A percentile compares a stretch with the other conserved stretches of the same genome.
Conservation (phyloP, 35 echinoderm and acorn worm genomes). For the Amphiura filiformis region DNA sequence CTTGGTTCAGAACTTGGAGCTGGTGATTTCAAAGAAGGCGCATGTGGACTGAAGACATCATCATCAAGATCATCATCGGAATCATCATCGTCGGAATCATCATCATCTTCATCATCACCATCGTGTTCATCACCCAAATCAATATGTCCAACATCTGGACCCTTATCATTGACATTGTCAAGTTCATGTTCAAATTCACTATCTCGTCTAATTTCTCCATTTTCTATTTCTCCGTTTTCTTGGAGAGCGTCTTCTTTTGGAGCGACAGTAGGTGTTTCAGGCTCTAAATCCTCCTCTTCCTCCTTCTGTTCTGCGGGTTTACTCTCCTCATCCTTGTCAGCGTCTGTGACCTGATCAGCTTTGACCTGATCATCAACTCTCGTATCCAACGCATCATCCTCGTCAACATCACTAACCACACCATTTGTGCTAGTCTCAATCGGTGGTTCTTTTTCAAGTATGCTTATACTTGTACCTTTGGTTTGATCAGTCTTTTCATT, state of each 20-base stretch:
- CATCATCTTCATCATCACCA: neutral
- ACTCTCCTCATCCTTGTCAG: too few relatives aligned
- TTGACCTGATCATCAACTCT: too few relatives aligned
- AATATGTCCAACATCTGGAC: neutral
- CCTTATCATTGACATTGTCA: neutral
- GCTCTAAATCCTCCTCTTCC: too few relatives aligned
- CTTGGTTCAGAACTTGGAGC: slow-evolving; percentile 4
- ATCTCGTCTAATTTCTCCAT: neutral
- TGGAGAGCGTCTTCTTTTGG: neutral
- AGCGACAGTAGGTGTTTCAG: neutral
- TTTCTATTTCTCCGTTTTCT: neutral
- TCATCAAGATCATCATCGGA: neutral
- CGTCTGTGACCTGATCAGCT: too few relatives aligned
- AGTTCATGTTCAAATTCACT: neutral
- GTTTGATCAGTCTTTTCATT: neutral
- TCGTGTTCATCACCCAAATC: neutral
- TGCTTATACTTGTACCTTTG: neutral
- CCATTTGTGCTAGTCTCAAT: neutral
- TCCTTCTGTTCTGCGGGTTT: too few relatives aligned
- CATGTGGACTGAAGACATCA: neutral
- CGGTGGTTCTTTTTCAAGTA: neutral
- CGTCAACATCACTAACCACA: neutral
- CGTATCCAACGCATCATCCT: too few relatives aligned
- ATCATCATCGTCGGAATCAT: neutral
- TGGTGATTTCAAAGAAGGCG: neutral